Conservation (phyloP, 1,140 invertebrate species). For the Ephestia elutella region DNA sequence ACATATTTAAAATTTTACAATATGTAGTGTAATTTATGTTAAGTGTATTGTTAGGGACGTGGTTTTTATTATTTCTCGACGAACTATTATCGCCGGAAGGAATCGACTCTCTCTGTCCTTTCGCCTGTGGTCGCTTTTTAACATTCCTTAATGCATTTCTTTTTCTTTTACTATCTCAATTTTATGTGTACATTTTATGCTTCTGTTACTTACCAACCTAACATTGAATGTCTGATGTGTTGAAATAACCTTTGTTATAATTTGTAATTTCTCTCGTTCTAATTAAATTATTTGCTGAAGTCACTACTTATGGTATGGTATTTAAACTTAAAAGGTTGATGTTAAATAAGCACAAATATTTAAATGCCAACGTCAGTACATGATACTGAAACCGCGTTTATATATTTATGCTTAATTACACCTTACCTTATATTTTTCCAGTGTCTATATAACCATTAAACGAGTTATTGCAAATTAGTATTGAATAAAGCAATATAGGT, state of each 20-base stretch:
- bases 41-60: constrained; percentile 64
- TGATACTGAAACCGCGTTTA: neutral
- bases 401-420: constrained; percentile 2
- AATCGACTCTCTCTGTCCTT: constrained; percentile 42
- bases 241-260: constrained; percentile 27
- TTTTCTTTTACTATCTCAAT: constrained; percentile 27
- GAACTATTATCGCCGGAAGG: constrained; percentile 23
- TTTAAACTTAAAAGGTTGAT: neutral
- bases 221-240: constrained; percentile 36
- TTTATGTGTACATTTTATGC: constrained; percentile 18
- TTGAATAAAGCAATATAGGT: constrained; percentile 37
- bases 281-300: neutral
- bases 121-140: constrained; percentile 55
- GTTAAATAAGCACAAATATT: neutral
- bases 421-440: constrained; percentile 12
- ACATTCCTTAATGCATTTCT: constrained; percentile 54
- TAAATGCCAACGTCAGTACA: neutral
- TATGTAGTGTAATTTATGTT: constrained; percentile 66
- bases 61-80: constrained; percentile 41
- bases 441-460: neutral
- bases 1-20: constrained; percentile 55
- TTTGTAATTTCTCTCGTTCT: constrained; percentile 12
- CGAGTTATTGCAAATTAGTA: constrained; percentile 19
- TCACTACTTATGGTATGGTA: neutral
- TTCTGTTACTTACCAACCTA: constrained; percentile 23